A percentile compares a stretch with the other conserved stretches of the same genome.
Evolutionary conservation across 1,140 invertebrate species (phyloP).

Genomic region (Maniola jurtina): DNA sequence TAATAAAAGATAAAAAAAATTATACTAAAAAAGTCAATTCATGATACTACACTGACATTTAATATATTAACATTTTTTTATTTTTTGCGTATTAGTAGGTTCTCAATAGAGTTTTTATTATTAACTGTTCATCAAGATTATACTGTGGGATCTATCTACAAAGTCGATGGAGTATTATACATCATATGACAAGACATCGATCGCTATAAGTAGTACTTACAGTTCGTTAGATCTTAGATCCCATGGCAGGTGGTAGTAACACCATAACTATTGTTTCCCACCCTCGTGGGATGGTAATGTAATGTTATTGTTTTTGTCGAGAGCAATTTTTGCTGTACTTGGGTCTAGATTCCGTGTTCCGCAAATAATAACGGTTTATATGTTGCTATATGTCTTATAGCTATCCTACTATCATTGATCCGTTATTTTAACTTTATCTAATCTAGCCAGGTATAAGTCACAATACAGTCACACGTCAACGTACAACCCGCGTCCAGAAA

Average conservation of each 20-base stretch:
- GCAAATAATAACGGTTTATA: neutral
- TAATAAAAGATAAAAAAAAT: constrained; percentile 2
- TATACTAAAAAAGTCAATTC: constrained; percentile 3
- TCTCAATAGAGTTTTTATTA: no score
- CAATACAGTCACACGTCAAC: no score
- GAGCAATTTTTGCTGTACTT: constrained; percentile 24
- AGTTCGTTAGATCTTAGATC: neutral
- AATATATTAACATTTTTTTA: neutral
- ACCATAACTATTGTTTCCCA: constrained; percentile 28
- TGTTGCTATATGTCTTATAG: no score
- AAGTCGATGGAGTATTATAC: no score
- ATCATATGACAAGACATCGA: no score
- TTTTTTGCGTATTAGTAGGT: neutral
- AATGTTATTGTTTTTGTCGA: constrained; percentile 24
- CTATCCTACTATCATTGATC: no score
- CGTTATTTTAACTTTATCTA: no score
- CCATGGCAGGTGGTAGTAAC: constrained; percentile 14
- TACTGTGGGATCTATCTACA: no score
- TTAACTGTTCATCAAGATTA: no score
- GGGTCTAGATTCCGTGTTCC: constrained; percentile 23
- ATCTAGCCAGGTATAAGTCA: no score
- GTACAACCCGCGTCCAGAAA: no score
- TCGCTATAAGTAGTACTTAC: no score
- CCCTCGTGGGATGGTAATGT: constrained; percentile 27
- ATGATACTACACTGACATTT: neutral